Evolutionary conservation across 1,140 invertebrate species (phyloP), one percentile per base, ranked within the genome.

Genomic region (Drosophila fuyamai): DNA sequence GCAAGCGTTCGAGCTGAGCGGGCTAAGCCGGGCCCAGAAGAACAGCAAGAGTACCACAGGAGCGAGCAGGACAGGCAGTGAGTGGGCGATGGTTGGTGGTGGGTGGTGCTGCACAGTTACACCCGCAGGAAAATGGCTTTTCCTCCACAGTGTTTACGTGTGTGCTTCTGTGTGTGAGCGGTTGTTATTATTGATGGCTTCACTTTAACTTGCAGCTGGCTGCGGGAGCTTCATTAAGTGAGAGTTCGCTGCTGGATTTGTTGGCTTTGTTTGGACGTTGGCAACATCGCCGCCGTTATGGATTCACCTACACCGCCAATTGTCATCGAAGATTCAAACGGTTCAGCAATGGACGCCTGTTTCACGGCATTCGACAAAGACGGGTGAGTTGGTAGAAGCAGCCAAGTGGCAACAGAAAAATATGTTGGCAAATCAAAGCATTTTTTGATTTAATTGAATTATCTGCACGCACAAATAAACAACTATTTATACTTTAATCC

Each of bases 351-450:
- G 96, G 96, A 97, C 93, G 96, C 96, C 77, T 97, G 96, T 93
- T 97, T 97, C 93, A 95, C 95, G 84, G 96, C 96, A 61, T 97
- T 97, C 92, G 96, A 97, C 93, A 97, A 97, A 93, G 96, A 97
- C 93, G 94, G 95, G 94, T 95, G 93, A 93, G 94, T 94, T 6
- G 23, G 10, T 4, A 5, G 12, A 4, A 27, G 13, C 5, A 6
- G 1, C 1, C 5, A 5, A 12, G 12, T 4, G 1, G 54, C 2
- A 38, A 56, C 0, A 40, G 6, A n/a, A 23, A 44, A 46, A 44
- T 23, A 13, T 43, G 5, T 16, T 44, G 1, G 8, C 35, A 44
- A 56, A 54, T 48, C 12, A 1, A 10, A 4, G 7, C 13, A 46
- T 23, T 14, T 29, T 18, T 2, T 0, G n/a, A 13, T 14, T 23